Evolutionary conservation across 2,113 vertebrate genomes (phyloP).

Genomic region (Chinchilla lanigera): DNA sequence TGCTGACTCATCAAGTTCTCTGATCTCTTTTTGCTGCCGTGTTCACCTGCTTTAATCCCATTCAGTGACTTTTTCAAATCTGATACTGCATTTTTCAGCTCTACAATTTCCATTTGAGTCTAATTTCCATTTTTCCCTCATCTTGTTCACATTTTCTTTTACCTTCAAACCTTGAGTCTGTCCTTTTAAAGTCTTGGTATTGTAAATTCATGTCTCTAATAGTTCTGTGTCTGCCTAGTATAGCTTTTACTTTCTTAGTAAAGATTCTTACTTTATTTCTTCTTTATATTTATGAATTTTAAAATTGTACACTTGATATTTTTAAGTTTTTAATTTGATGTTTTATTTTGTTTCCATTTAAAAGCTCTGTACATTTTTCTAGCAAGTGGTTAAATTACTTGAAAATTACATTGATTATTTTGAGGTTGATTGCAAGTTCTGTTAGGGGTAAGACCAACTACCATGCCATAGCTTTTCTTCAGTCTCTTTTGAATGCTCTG

Average conservation of each 20-base stretch:
- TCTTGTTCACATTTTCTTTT: neutral
- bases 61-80: neutral
- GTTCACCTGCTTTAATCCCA: neutral
- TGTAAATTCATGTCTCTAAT: conserved; percentile 13
- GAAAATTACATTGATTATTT: neutral
- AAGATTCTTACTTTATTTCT: neutral
- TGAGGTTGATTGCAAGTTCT: neutral
- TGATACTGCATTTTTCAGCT: conserved; percentile 12
- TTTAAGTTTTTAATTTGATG: neutral
- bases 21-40: neutral
- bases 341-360: neutral
- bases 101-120: neutral
- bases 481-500: neutral
- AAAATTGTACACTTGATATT: neutral
- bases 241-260: neutral
- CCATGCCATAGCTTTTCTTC: neutral
- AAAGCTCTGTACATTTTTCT: neutral
- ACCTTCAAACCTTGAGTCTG: neutral
- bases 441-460: neutral
- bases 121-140: neutral
- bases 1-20: neutral
- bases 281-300: neutral
- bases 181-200: neutral
- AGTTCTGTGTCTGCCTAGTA: neutral
- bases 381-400: neutral